A percentile compares a stretch with the other conserved stretches of the same genome.
These are phyloP conservation scores for Anastatus disparis DNA, from an alignment of 1,140 invertebrate species.

Conservation along the genomic window DNA sequence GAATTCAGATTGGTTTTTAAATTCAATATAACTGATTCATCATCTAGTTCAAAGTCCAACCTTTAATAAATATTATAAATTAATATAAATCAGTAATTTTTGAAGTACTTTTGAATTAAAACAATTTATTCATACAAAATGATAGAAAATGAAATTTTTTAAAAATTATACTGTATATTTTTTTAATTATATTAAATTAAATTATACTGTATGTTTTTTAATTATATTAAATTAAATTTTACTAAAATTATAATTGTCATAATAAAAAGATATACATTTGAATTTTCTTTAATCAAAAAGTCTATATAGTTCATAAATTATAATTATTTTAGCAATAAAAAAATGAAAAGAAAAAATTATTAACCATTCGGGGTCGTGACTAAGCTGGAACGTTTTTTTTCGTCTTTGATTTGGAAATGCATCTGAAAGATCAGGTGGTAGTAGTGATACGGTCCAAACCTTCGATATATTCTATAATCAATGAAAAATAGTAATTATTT, in stretches of 20 bases:
- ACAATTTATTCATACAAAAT: too few relatives aligned
- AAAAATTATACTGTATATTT: too few relatives aligned
- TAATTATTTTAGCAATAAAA: too few relatives aligned
- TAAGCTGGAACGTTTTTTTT: slow-evolving; percentile 63
- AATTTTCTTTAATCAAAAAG: background rate
- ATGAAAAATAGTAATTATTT: background rate
- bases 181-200: too few relatives aligned
- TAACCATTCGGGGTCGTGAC: slow-evolving; percentile 28
- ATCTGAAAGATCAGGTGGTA: slow-evolving; percentile 65
- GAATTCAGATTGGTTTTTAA: slow-evolving; percentile 67
- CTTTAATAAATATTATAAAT: background rate
- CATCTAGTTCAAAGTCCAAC: background rate
- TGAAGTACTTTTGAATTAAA: too few relatives aligned
- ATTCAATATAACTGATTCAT: slow-evolving; percentile 49
- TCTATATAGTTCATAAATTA: slow-evolving; percentile 68
- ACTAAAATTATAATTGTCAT: too few relatives aligned
- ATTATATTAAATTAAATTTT: too few relatives aligned
- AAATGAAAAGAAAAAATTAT: too few relatives aligned
- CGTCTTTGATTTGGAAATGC: slow-evolving; percentile 66
- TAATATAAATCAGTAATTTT: background rate
- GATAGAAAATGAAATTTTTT: too few relatives aligned
- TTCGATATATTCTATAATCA: slow-evolving; percentile 65
- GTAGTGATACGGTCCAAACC: slow-evolving; percentile 65
- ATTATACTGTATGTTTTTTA: too few relatives aligned
- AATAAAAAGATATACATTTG: too few relatives aligned